phyloP scores from a whole-genome alignment of 64 coral and sea anemone species.

The Cladopsammia gracilis region DNA sequence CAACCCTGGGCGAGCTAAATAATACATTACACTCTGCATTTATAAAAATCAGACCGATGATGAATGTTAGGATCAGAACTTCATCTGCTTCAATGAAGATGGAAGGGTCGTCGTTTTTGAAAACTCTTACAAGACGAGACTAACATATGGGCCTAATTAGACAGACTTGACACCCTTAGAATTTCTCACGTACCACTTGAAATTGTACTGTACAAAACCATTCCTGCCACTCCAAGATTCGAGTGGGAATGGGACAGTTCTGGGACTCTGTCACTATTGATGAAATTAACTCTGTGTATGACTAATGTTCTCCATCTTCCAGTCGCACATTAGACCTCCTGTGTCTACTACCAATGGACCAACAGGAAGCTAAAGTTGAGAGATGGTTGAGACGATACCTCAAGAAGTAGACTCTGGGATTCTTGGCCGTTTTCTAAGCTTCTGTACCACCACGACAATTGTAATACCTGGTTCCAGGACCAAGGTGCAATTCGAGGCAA shows the following conservation, averaged over 20 bases:
- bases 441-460: constrained; percentile 24
- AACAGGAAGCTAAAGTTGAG: constrained; percentile 5
- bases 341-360: not conserved
- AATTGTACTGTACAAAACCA: not conserved
- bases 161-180: too few relatives aligned
- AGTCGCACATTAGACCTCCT: not conserved
- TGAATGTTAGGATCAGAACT: not conserved
- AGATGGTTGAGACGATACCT: constrained; percentile 52
- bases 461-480: constrained; percentile 15
- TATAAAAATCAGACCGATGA: not conserved
- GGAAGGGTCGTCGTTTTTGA: too few relatives aligned
- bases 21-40: not conserved
- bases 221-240: constrained; percentile 43
- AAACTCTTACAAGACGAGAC: too few relatives aligned
- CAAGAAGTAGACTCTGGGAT: constrained; percentile 11
- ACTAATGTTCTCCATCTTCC: not conserved
- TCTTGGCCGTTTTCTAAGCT: constrained; percentile 24
- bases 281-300: constrained; percentile 55
- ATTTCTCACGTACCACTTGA: too few relatives aligned
- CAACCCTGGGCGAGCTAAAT: not conserved
- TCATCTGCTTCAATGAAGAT: too few relatives aligned
- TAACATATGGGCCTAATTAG: too few relatives aligned
- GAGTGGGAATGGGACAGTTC: too few relatives aligned
- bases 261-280: constrained; percentile 23
- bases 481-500: constrained; percentile 26